Conservation (phyloP, 2,888 invertebrate species). For the Epinotia demarniana region DNA sequence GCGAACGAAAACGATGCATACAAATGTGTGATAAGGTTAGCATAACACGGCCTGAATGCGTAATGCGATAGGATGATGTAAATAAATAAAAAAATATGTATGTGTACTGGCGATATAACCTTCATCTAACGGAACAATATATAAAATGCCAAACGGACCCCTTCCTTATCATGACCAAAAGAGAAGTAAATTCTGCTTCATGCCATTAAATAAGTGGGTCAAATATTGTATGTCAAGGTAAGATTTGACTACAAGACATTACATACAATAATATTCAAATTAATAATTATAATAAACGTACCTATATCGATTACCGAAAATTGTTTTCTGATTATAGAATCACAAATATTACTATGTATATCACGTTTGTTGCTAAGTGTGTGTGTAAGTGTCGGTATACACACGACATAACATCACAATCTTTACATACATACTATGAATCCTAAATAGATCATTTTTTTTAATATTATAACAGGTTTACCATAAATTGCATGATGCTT, state of each 20-base stretch:
- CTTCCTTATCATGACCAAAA: too few relatives aligned
- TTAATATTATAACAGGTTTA: neutral
- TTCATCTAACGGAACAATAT: constrained; percentile 27
- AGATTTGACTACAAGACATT: constrained; percentile 52
- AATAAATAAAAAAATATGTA: constrained; percentile 23
- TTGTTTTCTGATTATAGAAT: constrained; percentile 17
- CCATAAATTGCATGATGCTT: constrained; percentile 11
- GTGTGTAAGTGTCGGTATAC: too few relatives aligned
- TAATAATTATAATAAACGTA: constrained; percentile 12
- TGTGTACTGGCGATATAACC: constrained; percentile 21
- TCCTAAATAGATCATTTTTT: neutral
- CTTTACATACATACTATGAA: neutral
- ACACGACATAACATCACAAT: too few relatives aligned
- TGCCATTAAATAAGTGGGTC: neutral
- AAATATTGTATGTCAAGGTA: constrained; percentile 38
- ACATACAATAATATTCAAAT: constrained; percentile 30
- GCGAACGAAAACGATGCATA: constrained; percentile 41
- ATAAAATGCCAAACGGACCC: neutral
- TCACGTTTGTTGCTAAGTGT: constrained; percentile 32
- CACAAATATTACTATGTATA: constrained; percentile 20
- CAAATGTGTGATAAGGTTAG: constrained; percentile 40
- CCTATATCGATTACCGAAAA: constrained; percentile 15
- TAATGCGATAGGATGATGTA: constrained; percentile 36
- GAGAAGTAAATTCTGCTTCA: neutral
- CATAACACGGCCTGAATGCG: constrained; percentile 37